A percentile compares a stretch with the other conserved stretches of the same genome.
Evolutionary conservation across 2,888 invertebrate species (phyloP).

Genomic region (Caenorhabditis panamensis): DNA sequence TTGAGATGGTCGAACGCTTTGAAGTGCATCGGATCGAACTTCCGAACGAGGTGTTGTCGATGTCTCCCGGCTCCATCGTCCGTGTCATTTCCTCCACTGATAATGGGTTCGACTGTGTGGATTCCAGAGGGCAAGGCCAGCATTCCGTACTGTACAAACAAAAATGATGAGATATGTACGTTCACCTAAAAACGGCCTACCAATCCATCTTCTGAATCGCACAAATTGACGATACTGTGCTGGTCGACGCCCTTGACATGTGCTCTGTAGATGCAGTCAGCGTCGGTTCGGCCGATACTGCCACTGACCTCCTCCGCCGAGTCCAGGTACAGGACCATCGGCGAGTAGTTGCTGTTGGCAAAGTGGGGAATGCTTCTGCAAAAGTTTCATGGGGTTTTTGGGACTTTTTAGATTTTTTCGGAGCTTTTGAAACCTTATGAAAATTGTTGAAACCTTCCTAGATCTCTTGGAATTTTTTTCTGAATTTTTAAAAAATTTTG

Average conservation of each 20-base stretch:
- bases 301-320: constrained; percentile 71
- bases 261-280: constrained; percentile 76
- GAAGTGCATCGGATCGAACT: constrained; percentile 60
- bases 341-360: constrained; percentile 65
- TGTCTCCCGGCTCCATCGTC: constrained; percentile 48
- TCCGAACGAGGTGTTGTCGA: constrained; percentile 53
- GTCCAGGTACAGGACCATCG: constrained; percentile 76
- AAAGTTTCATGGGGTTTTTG: neutral
- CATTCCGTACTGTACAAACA: constrained; percentile 79
- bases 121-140: constrained; percentile 77
- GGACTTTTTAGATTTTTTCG: no score
- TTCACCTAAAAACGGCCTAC: constrained; percentile 65
- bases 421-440: no score
- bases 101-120: constrained; percentile 76
- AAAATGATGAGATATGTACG: no score
- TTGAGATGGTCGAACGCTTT: constrained; percentile 62
- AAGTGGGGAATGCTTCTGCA: constrained; percentile 61
- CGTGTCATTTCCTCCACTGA: constrained; percentile 48
- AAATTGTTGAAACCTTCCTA: no score
- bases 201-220: constrained; percentile 77
- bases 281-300: constrained; percentile 63
- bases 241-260: constrained; percentile 70
- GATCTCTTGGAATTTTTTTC: no score
- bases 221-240: constrained; percentile 77
- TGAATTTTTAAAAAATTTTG: no score